phyloP scores from a whole-genome alignment of 64 coral and sea anemone genomes.

The Pocillopora verrucosa region DNA sequence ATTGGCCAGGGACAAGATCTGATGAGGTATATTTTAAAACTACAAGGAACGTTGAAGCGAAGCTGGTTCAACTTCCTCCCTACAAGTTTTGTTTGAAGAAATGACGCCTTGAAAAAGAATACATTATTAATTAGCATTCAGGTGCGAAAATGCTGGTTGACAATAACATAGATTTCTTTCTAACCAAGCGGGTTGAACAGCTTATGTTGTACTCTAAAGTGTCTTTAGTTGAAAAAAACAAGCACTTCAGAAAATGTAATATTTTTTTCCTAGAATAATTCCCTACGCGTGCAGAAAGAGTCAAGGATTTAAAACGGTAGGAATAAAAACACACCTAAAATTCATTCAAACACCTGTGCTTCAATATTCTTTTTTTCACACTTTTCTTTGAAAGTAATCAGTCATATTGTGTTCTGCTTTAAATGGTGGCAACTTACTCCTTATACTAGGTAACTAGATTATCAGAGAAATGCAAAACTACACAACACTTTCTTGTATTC shows the following conservation, averaged over 20 bases:
- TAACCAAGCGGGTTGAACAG: neutral
- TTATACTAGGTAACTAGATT: neutral
- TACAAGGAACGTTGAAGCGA: neutral
- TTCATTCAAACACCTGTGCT: neutral
- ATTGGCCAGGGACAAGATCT: too few relatives aligned
- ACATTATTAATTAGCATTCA: neutral
- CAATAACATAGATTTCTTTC: neutral
- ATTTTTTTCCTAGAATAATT: neutral
- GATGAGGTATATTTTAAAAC: neutral
- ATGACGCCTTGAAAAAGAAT: neutral
- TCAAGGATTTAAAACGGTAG: neutral
- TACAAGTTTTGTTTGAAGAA: neutral
- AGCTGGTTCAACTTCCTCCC: neutral
- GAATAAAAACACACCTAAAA: neutral
- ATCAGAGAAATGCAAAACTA: neutral
- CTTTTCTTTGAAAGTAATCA: neutral
- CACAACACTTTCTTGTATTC: neutral
- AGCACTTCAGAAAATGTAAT: neutral
- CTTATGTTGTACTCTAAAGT: neutral
- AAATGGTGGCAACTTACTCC: neutral
- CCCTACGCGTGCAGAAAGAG: neutral
- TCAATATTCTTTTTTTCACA: neutral
- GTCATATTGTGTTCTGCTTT: neutral
- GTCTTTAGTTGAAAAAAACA: neutral
- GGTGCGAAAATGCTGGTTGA: conserved; percentile 10